Conservation (phyloP, 2,888 invertebrate genomes). For the Thecocarcelia acutangulata region DNA sequence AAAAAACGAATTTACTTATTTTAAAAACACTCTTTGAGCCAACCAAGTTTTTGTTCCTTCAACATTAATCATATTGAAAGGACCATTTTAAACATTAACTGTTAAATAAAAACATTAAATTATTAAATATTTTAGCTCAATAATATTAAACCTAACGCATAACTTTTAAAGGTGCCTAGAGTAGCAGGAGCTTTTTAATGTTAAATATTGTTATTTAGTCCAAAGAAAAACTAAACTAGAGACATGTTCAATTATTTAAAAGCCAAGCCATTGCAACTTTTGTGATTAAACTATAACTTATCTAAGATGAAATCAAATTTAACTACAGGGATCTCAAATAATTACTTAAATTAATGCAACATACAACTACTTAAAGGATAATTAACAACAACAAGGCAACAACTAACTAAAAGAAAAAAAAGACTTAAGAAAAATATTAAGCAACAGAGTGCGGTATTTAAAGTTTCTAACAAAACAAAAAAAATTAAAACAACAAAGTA, state of each 20-base stretch:
- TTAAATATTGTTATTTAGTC: slow-evolving; percentile 1
- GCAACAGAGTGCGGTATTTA: slow-evolving; percentile 72
- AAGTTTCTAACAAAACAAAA: slow-evolving; percentile 72
- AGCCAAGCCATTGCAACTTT: slow-evolving; percentile 35
- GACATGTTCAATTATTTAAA: slow-evolving; percentile 42
- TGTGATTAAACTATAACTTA: slow-evolving; percentile 58
- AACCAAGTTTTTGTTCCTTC: slow-evolving; percentile 30
- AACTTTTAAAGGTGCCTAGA: slow-evolving; percentile 70
- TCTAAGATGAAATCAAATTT: slow-evolving; percentile 48
- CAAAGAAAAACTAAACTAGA: slow-evolving; percentile 7
- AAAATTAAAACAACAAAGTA: slow-evolving; percentile 59
- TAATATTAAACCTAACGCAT: slow-evolving; percentile 10
- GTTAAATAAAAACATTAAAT: slow-evolving; percentile 14
- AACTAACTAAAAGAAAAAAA: slow-evolving; percentile 15
- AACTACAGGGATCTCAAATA: slow-evolving; percentile 73
- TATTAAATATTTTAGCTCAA: slow-evolving; percentile 1
- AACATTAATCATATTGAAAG: slow-evolving; percentile 13
- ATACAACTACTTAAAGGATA: slow-evolving; percentile 40
- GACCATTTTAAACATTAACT: slow-evolving; percentile 27
- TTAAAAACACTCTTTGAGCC: slow-evolving; percentile 25
- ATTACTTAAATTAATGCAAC: slow-evolving; percentile 56
- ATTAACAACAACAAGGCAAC: slow-evolving; percentile 35
- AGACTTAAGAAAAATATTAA: background rate
- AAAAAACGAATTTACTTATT: slow-evolving; percentile 32
- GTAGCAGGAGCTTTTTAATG: slow-evolving; percentile 69